Percentiles rank a stretch among this genome's conserved stretches.
Evolutionary conservation across 1,140 invertebrate species (phyloP).

Genomic region (Bilobella aurantiaca): DNA sequence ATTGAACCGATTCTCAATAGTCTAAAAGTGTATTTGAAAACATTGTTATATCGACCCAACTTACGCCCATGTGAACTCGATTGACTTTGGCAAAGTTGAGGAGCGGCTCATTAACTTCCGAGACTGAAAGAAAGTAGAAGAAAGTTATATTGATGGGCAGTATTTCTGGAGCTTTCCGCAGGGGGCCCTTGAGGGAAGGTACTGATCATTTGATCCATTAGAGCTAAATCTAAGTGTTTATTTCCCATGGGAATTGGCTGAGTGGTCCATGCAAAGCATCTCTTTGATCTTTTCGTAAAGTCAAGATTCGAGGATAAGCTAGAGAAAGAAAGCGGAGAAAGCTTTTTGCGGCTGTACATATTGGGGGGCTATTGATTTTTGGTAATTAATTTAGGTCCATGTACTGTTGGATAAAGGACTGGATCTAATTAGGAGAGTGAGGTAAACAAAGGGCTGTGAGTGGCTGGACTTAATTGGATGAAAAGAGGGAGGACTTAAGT

Average conservation of each 20-base stretch:
- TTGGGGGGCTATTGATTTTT: not conserved
- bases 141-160: not conserved
- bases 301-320: too few relatives aligned
- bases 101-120: slow-evolving; percentile 55
- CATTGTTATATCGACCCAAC: not conserved
- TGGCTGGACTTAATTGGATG: not conserved
- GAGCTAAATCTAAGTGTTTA: too few relatives aligned
- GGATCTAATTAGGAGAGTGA: not conserved
- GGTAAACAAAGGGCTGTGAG: slow-evolving; percentile 7
- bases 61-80: slow-evolving; percentile 65
- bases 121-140: slow-evolving; percentile 44
- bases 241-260: too few relatives aligned
- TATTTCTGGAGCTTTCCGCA: too few relatives aligned
- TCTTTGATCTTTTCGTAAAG: too few relatives aligned
- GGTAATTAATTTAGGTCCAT: not conserved
- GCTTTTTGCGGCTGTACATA: not conserved
- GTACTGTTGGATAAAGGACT: not conserved
- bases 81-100: slow-evolving; percentile 71
- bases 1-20: too few relatives aligned
- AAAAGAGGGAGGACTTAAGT: slow-evolving; percentile 41
- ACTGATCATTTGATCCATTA: too few relatives aligned
- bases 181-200: too few relatives aligned
- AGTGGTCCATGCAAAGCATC: too few relatives aligned
- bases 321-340: too few relatives aligned
- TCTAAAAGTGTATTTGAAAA: not conserved